Evolutionary conservation across 2,113 vertebrate genomes (phyloP), one percentile per base, ranked within the genome.

Genomic region (Saccopteryx leptura): DNA sequence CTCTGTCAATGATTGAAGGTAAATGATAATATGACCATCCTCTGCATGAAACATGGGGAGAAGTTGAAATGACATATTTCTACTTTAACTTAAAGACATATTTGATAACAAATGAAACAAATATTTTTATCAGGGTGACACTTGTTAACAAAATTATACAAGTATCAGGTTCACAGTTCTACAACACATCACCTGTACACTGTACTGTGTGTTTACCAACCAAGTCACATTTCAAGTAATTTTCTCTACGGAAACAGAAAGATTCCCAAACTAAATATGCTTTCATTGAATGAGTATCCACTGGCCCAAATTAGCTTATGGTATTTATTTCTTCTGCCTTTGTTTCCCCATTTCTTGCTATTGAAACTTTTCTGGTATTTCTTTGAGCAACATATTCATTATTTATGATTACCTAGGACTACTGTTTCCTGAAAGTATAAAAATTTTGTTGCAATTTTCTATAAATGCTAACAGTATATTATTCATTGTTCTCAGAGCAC

Each of bases 241-340:
- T 82, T 96, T 52, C 7, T 48, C 8, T 93, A 18, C 72, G 33
- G n/a, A 82, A 95, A 89, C 12, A 63, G 54, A 69, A 87, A 78
- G 28, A 11, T 65, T 54, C 54, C 80, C n/a, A 58, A 90, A 12
- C 8, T 48, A 75, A 91, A 69, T 74, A 0, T 50, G 46, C 21
- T 21, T 54, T 93, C 46, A 84, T 13, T 28, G 54, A 93, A 89
- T 71, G 54, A 86, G 39, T 9, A 18, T 71, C 10, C 23, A 71
- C 11, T 61, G 21, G 5, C 15, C 19, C 28, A 89, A 39, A 10
- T 11, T 52, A 88, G 14, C 28, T 52, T 60, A 82, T 63, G 11
- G 7, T 68, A 78, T 68, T 90, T 87, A 72, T 65, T 83, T 83
- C 6, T 14, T 90, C 39, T 28, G 9, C 15, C 1, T 65, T 71